These are phyloP conservation scores for rat (Rattus norvegicus) DNA, from an alignment of 2,113 vertebrate genomes.

Conservation along the genomic window DNA sequence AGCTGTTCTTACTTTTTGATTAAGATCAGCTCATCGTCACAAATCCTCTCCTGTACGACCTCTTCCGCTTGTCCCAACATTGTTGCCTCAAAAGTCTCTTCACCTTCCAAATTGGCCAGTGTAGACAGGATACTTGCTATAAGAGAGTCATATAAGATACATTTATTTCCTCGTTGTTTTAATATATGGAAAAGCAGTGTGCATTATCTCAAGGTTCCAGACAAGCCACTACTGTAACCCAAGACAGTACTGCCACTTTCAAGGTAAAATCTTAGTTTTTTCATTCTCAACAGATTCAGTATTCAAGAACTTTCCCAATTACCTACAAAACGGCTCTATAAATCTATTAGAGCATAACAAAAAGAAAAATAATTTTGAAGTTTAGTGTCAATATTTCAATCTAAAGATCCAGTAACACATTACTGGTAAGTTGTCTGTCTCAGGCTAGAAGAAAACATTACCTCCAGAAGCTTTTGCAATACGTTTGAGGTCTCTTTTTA, in stretches of 20 bases:
- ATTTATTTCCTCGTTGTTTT: not conserved
- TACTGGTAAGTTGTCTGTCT: accelerated
- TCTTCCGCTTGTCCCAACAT: constrained; percentile 98
- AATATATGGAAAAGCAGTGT: not conserved
- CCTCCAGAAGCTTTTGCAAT: constrained; percentile 98
- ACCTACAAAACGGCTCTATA: not conserved
- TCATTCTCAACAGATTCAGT: not conserved
- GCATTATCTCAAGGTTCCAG: not conserved
- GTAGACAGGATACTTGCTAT: constrained; percentile 94
- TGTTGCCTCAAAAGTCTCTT: constrained; percentile 95
- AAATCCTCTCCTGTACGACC: constrained; percentile 96
- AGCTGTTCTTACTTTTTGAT: constrained; percentile 94
- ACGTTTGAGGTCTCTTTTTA: constrained; percentile 96
- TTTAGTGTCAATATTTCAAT: not conserved
- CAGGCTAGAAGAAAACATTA: constrained; percentile 70
- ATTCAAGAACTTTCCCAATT: not conserved
- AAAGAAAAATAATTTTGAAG: not conserved
- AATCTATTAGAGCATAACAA: not conserved
- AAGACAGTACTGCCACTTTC: not conserved
- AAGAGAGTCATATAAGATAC: constrained; percentile 10
- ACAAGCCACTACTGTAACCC: not conserved
- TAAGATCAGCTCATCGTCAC: constrained; percentile 97
- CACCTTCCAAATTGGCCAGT: constrained; percentile 97
- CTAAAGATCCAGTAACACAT: not conserved
- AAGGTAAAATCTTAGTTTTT: not conserved